Base-by-base conservation (phyloP, 2,888 invertebrate genomes). In the Drosophila melanocephala region DNA sequence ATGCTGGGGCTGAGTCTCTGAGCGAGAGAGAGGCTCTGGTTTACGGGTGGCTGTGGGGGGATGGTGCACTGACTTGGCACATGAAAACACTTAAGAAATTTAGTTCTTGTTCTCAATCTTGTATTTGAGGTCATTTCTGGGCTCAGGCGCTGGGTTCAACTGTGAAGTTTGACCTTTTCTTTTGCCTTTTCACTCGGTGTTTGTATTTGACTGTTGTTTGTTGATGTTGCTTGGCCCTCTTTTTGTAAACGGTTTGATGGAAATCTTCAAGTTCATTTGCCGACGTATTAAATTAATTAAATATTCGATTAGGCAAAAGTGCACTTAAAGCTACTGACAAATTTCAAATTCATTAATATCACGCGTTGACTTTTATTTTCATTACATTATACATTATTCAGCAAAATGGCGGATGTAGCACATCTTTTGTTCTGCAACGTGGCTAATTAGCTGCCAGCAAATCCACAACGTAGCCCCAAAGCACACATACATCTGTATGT, bases 61-160 rank as follows among this genome's bases (percentile, higher is more conserved):
- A 16, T 26, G 26, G 16, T 5, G 16, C 22, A 35, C 66, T 51
- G 84, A 53, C 72, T 78, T 78, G 89, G 84, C 84, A 76, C 83
- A 82, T 77, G 85, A 88, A 88, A 88, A 83, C 89, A 86, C 85
- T 86, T 86, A 86, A 83, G 87, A 86, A 86, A 88, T 88, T 81
- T 81, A 86, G 78, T 81, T 83, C 87, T 88, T 86, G 89, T 90
- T 86, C 89, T 68, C 90, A 84, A 90, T 81, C 89, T 88, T 90
- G 89, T 90, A 79, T 81, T 83, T 88, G 81, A 90, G 90, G 89
- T 88, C 78, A 72, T 73, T 75, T 59, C 39, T 42, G 59, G 33
- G 35, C 61, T 72, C 52, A 44, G 60, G n/a, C 32, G 22, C 30
- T 28, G 51, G 59, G 75, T 52, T 56, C 63, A 74, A 37, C 39